Conservation (phyloP, 2,113 vertebrate species). For the Eurystomus gularis region DNA sequence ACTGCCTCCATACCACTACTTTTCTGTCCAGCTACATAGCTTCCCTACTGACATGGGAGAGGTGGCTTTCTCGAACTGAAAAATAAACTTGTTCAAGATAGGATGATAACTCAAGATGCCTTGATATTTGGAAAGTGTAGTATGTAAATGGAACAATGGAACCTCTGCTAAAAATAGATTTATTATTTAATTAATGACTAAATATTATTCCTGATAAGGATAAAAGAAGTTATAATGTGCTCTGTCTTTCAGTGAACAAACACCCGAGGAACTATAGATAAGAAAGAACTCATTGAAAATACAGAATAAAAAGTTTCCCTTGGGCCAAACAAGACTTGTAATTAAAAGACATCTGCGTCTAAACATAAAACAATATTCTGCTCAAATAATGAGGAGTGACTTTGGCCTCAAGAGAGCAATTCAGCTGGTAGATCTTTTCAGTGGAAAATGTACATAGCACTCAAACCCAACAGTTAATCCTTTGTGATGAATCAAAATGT, state of each 20-base stretch:
- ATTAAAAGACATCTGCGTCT: background rate
- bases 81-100: background rate
- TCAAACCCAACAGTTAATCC: background rate
- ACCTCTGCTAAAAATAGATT: background rate
- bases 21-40: background rate
- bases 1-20: accelerated
- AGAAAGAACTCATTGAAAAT: background rate
- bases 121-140: background rate
- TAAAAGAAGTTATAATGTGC: background rate
- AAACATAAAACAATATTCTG: background rate
- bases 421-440: background rate
- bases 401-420: background rate
- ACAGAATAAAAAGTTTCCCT: background rate
- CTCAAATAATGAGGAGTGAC: background rate
- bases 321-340: background rate
- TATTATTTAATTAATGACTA: background rate
- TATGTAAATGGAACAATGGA: background rate
- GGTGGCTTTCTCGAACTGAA: background rate
- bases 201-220: background rate
- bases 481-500: background rate
- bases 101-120: background rate
- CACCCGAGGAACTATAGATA: background rate
- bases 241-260: background rate
- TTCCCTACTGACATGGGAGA: background rate
- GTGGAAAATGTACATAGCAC: background rate